Evolutionary conservation across 2,113 vertebrate genomes (phyloP).

Genomic region (Haplochromis vanheusdeni): DNA sequence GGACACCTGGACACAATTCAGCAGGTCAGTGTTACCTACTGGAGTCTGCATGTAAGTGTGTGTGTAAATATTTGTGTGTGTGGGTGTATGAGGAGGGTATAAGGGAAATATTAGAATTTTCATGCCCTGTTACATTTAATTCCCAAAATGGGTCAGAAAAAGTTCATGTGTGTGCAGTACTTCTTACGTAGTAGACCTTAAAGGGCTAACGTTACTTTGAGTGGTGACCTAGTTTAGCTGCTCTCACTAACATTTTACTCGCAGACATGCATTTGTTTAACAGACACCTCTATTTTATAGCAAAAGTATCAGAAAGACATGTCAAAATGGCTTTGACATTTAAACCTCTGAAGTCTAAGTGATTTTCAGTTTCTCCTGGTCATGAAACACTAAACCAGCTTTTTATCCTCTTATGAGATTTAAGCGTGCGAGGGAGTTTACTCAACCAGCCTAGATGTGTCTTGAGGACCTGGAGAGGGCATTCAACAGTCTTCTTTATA

Average conservation of each 20-base stretch:
- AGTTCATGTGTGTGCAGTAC: background rate
- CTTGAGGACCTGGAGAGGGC: background rate
- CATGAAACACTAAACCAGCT: background rate
- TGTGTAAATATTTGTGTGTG: background rate
- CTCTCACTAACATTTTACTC: background rate
- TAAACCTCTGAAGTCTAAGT: background rate
- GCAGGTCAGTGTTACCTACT: background rate
- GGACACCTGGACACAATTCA: background rate
- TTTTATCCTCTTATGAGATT: background rate
- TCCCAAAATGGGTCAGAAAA: slow-evolving; percentile 15
- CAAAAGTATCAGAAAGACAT: background rate
- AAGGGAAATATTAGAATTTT: background rate
- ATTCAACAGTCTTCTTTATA: background rate
- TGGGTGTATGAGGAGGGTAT: background rate
- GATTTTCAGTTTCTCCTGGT: background rate
- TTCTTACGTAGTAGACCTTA: background rate
- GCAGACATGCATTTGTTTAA: background rate
- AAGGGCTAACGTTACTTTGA: background rate
- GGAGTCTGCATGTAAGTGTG: background rate
- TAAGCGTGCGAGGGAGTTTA: background rate
- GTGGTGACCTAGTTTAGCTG: background rate
- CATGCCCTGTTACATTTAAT: background rate
- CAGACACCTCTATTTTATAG: background rate
- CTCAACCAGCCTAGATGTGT: background rate
- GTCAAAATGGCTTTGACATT: background rate